Evolutionary conservation across 2,888 invertebrate genomes (phyloP).

Genomic region (Drosophila anomalipes): DNA sequence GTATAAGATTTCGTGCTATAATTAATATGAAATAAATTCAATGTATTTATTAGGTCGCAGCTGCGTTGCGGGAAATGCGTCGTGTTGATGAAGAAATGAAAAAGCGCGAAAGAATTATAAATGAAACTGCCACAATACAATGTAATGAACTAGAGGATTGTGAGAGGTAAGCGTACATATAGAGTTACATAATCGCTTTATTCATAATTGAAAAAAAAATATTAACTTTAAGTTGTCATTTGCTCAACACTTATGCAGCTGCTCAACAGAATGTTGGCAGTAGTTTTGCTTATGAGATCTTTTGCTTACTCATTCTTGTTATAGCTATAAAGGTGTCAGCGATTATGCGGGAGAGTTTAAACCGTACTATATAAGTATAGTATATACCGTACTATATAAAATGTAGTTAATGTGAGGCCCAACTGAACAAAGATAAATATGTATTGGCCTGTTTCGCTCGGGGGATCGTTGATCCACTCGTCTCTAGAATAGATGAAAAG

Average conservation of each 20-base stretch:
- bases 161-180: conserved; percentile 86
- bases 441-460: no score
- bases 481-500: no score
- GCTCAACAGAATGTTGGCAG: not conserved
- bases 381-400: no score
- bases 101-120: conserved; percentile 90
- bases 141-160: conserved; percentile 88
- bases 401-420: no score
- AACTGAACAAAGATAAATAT: no score
- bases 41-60: conserved; percentile 86
- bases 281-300: not conserved
- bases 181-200: not conserved
- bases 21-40: not conserved
- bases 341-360: no score
- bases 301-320: not conserved
- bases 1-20: not conserved
- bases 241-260: not conserved
- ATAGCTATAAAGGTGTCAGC: no score
- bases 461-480: no score
- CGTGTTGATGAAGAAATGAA: conserved; percentile 94
- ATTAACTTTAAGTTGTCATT: not conserved
- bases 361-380: no score
- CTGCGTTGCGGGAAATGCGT: conserved; percentile 94
- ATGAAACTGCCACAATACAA: conserved; percentile 87
- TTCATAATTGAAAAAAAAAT: not conserved